Evolutionary conservation across 2,888 invertebrate genomes (phyloP), one percentile per base, ranked within the genome.

Genomic region (Scaptomyza parva): DNA sequence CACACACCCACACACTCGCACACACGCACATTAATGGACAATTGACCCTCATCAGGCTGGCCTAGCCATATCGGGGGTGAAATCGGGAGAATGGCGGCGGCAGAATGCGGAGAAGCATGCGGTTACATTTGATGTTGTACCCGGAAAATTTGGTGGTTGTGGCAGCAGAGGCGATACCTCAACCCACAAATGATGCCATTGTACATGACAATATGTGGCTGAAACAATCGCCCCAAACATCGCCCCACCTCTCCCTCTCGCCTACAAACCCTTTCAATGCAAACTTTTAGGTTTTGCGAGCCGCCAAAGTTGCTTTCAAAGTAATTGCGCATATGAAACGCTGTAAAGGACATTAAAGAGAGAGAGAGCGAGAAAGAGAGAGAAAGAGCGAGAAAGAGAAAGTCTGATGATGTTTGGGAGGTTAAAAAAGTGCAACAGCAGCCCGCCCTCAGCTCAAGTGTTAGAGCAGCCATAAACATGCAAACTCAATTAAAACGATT

Each of bases 401-500:
- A 12, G 2, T 8, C 2, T 17, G 35, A 22, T 11, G 22, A 11
- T n/a, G 33, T n/a, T 24, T 43, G 9, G 33, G 33, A 35, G 35
- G 17, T n/a, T 14, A 9, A 61, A 69, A 70, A 67, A 55, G 50
- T 79, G 84, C 74, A 67, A 66, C 65, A 70, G 41, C 65, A 70
- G 41, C 57, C 40, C n/a, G 4, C 39, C 2, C 70, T 33, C 33
- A 69, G 74, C 64, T 71, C 57, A 66, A 68, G 79, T 72, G 72
- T 77, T 85, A 81, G 78, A 60, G 85, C 82, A 86, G 87, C 88
- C 87, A 87, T 87, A 87, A 87, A 87, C 87, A 87, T 88, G 86
- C 87, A 86, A 86, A 86, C 88, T 86, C 86, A 88, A 86, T 86
- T 86, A 86, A 86, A 88, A 85, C 77, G 88, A 83, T 82, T 86